Evolutionary conservation across 1,140 invertebrate species (phyloP).

Genomic region (Drosophila arizonae): DNA sequence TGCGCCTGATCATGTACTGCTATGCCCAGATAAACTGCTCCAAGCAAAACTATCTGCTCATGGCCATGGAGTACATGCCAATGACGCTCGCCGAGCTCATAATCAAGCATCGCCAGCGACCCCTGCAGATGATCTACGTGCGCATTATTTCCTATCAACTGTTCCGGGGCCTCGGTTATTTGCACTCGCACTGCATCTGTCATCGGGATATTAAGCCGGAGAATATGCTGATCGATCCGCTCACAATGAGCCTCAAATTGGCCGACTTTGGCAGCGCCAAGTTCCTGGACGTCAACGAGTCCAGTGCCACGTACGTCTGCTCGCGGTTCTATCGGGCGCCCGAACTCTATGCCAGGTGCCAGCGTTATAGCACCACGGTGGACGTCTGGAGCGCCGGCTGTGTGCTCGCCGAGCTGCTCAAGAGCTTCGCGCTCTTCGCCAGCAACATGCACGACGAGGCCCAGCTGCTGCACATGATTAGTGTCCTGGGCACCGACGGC

Average conservation of each 20-base stretch:
- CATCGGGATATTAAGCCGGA: conserved; percentile 99
- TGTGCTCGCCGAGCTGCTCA: conserved; percentile 96
- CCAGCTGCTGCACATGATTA: conserved; percentile 22
- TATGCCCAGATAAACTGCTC: conserved; percentile 18
- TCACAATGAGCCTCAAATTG: conserved; percentile 97
- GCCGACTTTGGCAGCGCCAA: conserved; percentile 99
- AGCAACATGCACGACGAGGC: background rate
- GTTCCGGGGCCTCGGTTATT: conserved; percentile 98
- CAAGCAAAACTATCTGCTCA: conserved; percentile 6
- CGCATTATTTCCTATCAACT: conserved; percentile 92
- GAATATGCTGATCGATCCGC: conserved; percentile 97
- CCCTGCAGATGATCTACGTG: conserved; percentile 19
- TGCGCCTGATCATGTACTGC: conserved; percentile 32
- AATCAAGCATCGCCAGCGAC: background rate
- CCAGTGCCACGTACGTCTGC: conserved; percentile 99
- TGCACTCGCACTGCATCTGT: conserved; percentile 98
- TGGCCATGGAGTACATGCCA: conserved; percentile 56
- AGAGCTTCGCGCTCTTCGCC: conserved; percentile 97
- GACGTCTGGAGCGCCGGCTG: conserved; percentile 99
- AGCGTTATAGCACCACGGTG: conserved; percentile 96
- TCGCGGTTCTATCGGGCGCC: conserved; percentile 99
- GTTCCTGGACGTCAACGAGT: conserved; percentile 96
- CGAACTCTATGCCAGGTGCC: conserved; percentile 99
- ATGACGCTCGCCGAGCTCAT: conserved; percentile 48
- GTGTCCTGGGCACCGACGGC: conserved; percentile 36